Conservation (phyloP, 2,888 invertebrate genomes). For the Eilema sororculum region DNA sequence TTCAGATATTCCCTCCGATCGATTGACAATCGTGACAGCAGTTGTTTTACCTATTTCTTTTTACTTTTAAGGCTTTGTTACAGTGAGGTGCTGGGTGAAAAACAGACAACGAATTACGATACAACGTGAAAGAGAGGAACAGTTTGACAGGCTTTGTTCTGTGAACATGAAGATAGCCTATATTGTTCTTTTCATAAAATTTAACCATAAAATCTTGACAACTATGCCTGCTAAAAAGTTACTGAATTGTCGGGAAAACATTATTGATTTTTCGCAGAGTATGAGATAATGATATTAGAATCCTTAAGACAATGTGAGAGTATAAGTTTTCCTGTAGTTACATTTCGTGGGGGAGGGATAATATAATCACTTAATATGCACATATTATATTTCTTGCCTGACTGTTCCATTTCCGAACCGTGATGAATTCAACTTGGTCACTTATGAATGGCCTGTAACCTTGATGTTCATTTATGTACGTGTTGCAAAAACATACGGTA, state of each 20-base stretch:
- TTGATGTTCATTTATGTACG: no score
- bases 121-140: background rate
- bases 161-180: background rate
- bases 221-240: background rate
- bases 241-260: background rate
- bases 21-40: slow-evolving; percentile 6
- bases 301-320: background rate
- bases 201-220: background rate
- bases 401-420: no score
- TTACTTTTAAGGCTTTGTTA: background rate
- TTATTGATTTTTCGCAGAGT: background rate
- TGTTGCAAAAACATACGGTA: no score
- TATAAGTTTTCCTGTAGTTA: background rate
- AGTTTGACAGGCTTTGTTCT: background rate
- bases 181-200: background rate
- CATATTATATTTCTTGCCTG: no score
- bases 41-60: slow-evolving; percentile 4
- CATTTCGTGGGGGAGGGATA: no score
- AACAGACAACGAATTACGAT: background rate
- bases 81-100: background rate
- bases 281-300: no score
- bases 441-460: no score
- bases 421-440: no score
- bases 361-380: no score
- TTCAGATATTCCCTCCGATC: background rate